A percentile compares a stretch with the other conserved stretches of the same genome.
Conservation (phyloP, 2,888 invertebrate species). For the Nomada ferruginata region DNA sequence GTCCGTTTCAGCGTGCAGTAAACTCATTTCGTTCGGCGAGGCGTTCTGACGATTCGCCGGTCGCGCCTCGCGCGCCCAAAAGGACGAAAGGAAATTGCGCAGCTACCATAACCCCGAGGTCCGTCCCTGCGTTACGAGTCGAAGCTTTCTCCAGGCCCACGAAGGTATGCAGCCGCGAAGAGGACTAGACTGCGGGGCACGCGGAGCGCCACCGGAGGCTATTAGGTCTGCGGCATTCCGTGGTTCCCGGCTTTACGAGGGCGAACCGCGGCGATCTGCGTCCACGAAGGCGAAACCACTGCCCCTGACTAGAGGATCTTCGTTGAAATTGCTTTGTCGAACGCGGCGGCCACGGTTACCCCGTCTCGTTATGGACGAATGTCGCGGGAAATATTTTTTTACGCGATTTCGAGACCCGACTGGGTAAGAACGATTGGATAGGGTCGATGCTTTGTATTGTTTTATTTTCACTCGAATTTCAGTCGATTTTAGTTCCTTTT, state of each 20-base stretch:
- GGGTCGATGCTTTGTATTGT: too few relatives aligned
- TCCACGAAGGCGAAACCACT: conserved; percentile 34
- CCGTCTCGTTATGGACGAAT: background rate
- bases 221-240: conserved; percentile 67
- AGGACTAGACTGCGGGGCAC: conserved; percentile 67
- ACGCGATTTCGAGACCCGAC: background rate
- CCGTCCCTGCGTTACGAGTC: conserved; percentile 52
- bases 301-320: conserved; percentile 1
- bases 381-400: background rate
- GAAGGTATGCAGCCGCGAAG: conserved; percentile 63
- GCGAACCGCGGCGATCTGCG: conserved; percentile 37
- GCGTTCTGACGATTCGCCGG: conserved; percentile 63
- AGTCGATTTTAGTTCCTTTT: too few relatives aligned
- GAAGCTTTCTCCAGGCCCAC: conserved; percentile 34
- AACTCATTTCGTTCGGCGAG: conserved; percentile 39
- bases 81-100: conserved; percentile 65
- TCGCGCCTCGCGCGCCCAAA: conserved; percentile 52
- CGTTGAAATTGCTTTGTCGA: conserved; percentile 17
- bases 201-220: conserved; percentile 65
- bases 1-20: conserved; percentile 5
- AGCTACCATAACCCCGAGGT: conserved; percentile 56
- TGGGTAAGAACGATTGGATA: background rate
- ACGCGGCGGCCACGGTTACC: background rate
- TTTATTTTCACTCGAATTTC: too few relatives aligned
- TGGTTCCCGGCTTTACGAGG: conserved; percentile 60